These are phyloP conservation scores for Pseudomyrmex flavicornis DNA, from an alignment of 1,140 invertebrate genomes.

Conservation along the genomic window DNA sequence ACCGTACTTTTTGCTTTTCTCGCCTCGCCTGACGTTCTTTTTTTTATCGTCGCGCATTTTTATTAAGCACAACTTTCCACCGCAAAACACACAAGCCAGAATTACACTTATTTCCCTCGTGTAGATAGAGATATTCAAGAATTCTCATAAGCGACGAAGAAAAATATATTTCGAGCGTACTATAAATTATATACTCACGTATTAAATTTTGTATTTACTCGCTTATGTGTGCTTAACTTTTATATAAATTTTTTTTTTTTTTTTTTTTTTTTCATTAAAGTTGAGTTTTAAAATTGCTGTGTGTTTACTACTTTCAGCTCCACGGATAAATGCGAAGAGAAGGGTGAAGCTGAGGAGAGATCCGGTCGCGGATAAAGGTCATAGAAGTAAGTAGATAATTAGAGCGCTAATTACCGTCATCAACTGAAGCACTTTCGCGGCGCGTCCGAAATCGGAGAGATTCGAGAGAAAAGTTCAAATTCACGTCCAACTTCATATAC, in stretches of 20 bases:
- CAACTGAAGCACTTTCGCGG: conserved; percentile 19
- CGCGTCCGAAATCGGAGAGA: not conserved
- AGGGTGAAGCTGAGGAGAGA: conserved; percentile 91
- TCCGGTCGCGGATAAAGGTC: conserved; percentile 91
- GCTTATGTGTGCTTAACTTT: not conserved
- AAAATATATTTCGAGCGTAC: not conserved
- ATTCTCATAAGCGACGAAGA: not conserved
- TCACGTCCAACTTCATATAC: not conserved
- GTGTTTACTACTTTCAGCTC: conserved; percentile 84
- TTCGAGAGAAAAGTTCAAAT: conserved; percentile 5
- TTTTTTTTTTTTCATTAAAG: not conserved
- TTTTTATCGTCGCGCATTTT: not conserved
- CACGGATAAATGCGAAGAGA: conserved; percentile 88
- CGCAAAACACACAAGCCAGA: not conserved
- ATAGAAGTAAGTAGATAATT: conserved; percentile 90
- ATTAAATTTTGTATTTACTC: conserved; percentile 6
- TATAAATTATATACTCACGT: not conserved
- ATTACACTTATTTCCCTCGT: conserved; percentile 4
- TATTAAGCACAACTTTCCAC: conserved; percentile 3
- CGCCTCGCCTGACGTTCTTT: conserved; percentile 11
- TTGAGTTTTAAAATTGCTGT: not conserved
- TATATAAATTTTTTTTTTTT: not conserved
- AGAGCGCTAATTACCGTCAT: conserved; percentile 20
- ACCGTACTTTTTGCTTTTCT: not conserved
- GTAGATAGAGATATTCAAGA: not conserved